Base-by-base conservation (phyloP, 2,797 vertebrate genomes). In the Calcarius lapponicus region DNA sequence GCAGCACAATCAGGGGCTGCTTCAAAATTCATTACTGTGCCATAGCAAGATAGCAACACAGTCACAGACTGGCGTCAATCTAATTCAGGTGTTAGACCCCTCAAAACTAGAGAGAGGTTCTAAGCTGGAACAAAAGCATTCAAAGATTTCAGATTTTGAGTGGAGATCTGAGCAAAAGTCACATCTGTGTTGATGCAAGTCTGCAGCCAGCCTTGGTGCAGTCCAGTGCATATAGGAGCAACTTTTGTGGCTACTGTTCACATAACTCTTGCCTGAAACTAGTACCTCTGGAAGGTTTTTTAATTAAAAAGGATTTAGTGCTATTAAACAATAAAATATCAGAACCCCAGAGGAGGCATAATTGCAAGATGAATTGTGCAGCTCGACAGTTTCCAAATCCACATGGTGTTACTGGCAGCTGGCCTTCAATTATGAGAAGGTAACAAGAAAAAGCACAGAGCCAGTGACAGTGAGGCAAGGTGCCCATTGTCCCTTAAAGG, bases 291-390 rank as follows among this genome's bases (percentile, higher is more conserved):
- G 64, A 96, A 93, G 67, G 67, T 84, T 92, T 96, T 95, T 88
- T 89, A 94, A 96, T 96, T 96, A 95, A 88, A 95, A 95, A 94
- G 93, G 86, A 96, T 95, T 97, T 97, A 92, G 81, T 73, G 50
- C 70, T 90, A 93, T 94, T 97, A 95, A 89, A 90, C 64, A 92
- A 91, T 92, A 95, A 96, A 94, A 79, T 89, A 96, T 95, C 71
- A 95, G 80, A 85, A 95, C 76, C 81, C 88, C 88, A 88, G 66
- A 96, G 91, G 93, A 80, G 73, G 75, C 57, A 84, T 96, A 97
- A 96, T 90, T 79, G 24, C 75, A 92, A 92, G 86, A 95, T 25
- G 47, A 95, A 96, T 80, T 91, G 80, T 58, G 56, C 67, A 86
- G 89, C 91, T 92, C 76, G 58, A 70, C 71, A 12, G 80, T 80